phyloP scores from a whole-genome alignment of 2,888 invertebrate genomes.

The Caenorhabditis sp. region DNA sequence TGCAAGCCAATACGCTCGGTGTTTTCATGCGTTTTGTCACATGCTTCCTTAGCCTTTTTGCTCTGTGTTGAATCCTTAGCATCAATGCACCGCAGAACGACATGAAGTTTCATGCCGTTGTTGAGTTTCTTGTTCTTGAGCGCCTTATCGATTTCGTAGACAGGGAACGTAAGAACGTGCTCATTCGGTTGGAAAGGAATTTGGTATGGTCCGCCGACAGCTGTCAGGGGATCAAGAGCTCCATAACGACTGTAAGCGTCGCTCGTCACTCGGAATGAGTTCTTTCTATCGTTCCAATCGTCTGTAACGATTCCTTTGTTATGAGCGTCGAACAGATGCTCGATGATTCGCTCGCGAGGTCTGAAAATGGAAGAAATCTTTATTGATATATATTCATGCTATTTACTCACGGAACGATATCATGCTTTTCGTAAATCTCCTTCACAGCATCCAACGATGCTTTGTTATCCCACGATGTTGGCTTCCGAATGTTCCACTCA shows the following conservation, averaged over 20 bases:
- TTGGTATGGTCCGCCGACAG: conserved; percentile 63
- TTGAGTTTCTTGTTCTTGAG: conserved; percentile 75
- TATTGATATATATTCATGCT: not conserved
- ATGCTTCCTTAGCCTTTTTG: conserved; percentile 3
- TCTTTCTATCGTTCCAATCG: conserved; percentile 68
- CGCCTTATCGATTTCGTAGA: conserved; percentile 80
- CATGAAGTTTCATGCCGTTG: conserved; percentile 74
- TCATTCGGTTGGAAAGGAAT: conserved; percentile 65
- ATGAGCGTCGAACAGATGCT: conserved; percentile 75
- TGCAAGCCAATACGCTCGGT: not conserved
- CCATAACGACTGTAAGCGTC: not conserved
- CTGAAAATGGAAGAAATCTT: no score
- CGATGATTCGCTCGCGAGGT: conserved; percentile 77
- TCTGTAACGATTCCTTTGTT: conserved; percentile 75
- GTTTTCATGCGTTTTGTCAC: not conserved
- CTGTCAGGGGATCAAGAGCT: not conserved
- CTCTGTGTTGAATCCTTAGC: not conserved
- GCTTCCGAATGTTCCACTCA: conserved; percentile 66
- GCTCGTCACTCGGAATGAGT: not conserved
- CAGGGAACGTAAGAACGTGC: conserved; percentile 77
- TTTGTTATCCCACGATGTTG: conserved; percentile 76
- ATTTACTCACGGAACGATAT: conserved; percentile 43
- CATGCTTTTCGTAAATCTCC: conserved; percentile 67
- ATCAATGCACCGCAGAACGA: conserved; percentile 77
- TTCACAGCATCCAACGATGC: conserved; percentile 70